These are phyloP conservation scores for Lithophane socia DNA, from an alignment of 2,888 invertebrate genomes.

Conservation along the genomic window DNA sequence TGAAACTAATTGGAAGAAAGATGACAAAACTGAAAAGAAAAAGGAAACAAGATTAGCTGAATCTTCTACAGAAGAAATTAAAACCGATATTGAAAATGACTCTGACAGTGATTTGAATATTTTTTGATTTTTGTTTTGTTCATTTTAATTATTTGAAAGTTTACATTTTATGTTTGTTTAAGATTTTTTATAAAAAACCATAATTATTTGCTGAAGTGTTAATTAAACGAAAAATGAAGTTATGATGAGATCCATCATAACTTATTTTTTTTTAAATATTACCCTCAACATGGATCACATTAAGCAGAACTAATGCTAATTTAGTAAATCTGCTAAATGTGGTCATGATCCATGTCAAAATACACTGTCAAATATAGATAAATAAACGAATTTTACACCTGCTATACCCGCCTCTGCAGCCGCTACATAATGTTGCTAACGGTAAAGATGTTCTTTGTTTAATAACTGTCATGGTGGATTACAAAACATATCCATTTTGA, in stretches of 20 bases:
- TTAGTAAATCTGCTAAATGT: not conserved
- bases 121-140: conserved; percentile 1
- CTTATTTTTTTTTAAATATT: not conserved
- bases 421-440: conserved; percentile 9
- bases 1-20: conserved; percentile 14
- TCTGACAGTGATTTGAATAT: conserved; percentile 11
- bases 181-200: conserved; percentile 3
- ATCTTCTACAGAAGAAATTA: conserved; percentile 4
- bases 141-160: too few relatives aligned
- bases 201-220: conserved; percentile 4
- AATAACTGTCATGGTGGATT: conserved; percentile 4
- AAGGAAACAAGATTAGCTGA: conserved; percentile 6
- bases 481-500: conserved; percentile 5
- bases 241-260: conserved; percentile 2
- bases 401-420: not conserved
- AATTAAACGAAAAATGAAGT: too few relatives aligned
- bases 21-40: not conserved
- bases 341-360: too few relatives aligned
- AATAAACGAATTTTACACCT: conserved; percentile 1
- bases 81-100: conserved; percentile 2
- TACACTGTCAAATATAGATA: not conserved
- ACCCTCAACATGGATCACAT: not conserved
- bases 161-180: not conserved
- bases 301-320: not conserved
- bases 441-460: conserved; percentile 1